Conservation (phyloP, 2,797 vertebrate genomes). For the Yasuhikotakia modesta region DNA sequence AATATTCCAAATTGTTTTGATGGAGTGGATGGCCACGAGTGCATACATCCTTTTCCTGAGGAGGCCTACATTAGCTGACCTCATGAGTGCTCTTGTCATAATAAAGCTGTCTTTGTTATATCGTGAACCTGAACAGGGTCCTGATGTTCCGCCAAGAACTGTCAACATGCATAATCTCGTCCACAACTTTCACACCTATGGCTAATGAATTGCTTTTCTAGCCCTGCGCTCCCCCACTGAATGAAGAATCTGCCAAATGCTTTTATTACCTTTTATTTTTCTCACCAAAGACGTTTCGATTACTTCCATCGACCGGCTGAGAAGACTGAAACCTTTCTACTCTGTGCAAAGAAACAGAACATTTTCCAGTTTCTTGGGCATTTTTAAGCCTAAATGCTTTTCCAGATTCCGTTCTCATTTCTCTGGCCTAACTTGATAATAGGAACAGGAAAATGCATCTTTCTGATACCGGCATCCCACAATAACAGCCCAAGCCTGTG, state of each 20-base stretch:
- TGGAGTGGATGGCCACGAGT: conserved; percentile 2
- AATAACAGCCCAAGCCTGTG: conserved; percentile 29
- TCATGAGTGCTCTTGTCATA: conserved; percentile 49
- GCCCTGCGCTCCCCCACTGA: conserved; percentile 25
- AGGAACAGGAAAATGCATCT: conserved; percentile 36
- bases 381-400: not conserved
- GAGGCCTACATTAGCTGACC: conserved; percentile 39
- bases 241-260: conserved; percentile 30
- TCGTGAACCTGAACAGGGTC: conserved; percentile 50
- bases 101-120: conserved; percentile 54
- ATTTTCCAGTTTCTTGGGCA: conserved; percentile 1
- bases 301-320: conserved; percentile 2
- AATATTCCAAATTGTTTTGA: conserved; percentile 34
- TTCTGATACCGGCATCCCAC: conserved; percentile 14
- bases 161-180: conserved; percentile 52
- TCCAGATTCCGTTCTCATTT: conserved; percentile 1
- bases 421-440: conserved; percentile 37
- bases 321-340: conserved; percentile 18
- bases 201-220: conserved; percentile 52
- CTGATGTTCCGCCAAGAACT: conserved; percentile 53
- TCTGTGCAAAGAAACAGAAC: conserved; percentile 28
- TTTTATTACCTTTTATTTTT: conserved; percentile 34
- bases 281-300: conserved; percentile 35
- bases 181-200: conserved; percentile 41
- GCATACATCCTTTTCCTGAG: conserved; percentile 41